Base-by-base conservation (phyloP, 2,888 invertebrate genomes). In the Drosophila longiperda region DNA sequence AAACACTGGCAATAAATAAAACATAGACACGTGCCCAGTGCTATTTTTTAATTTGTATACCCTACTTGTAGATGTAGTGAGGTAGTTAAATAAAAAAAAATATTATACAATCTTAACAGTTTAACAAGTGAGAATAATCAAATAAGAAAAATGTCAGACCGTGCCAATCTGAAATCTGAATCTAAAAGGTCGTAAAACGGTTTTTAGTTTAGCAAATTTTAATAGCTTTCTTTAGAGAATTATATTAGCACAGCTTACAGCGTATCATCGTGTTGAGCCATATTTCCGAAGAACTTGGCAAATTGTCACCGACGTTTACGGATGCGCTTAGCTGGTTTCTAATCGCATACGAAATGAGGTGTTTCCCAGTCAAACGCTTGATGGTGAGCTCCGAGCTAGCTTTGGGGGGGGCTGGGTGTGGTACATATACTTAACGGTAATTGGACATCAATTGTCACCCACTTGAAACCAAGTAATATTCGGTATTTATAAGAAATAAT, bases 251-350 rank as follows among this genome's bases (percentile, higher is more conserved):
- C 8, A 5, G 2, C 9, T 20, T 58, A 57, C 60, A 66, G 67
- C 8, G 76, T 68, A 66, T 52, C 40, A 48, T 0, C 0, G 0
- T 9, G 50, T 52, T 8, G 61, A 5, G 7, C 11, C 11, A 12
- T 2, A 8, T 33, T 42, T 55, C 6, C 0, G 8, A 17, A 20
- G 8, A 15, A 3, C 9, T 33, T 55, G 50, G 45, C 64, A 61
- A 78, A 85, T 78, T 80, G 68, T 76, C 73, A 75, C 73, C 82
- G 80, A 85, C 82, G 75, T 77, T 77, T 71, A 48, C 88, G 78
- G 87, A 87, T 78, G 84, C 87, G 87, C 82, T 85, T 86, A 78
- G 80, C 60, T 85, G 78, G 63, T 78, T 82, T 83, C 75, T 78
- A 80, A 78, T 73, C 50, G 75, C 73, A 74, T 45, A 76, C 66